Conservation (phyloP, 1,140 invertebrate genomes). For the Propsilocerus akamusi region DNA sequence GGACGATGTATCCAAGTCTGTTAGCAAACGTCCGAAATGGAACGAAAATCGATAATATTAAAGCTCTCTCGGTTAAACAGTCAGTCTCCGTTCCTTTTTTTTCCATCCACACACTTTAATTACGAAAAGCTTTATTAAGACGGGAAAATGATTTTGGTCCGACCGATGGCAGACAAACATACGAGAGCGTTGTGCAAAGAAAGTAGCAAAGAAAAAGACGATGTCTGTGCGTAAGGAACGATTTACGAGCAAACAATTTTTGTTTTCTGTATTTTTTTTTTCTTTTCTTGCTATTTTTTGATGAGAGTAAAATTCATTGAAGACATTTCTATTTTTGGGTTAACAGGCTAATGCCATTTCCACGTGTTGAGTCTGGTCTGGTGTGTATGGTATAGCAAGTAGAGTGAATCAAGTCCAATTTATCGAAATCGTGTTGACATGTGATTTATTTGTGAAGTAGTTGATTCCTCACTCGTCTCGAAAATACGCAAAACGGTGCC, state of each 20-base stretch:
- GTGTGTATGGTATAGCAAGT: not conserved
- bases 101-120: not conserved
- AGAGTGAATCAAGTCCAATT: not conserved
- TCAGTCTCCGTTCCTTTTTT: not conserved
- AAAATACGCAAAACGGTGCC: too few species aligned
- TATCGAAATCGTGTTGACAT: not conserved
- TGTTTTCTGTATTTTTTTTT: not conserved
- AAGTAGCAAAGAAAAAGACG: not conserved
- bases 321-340: constrained; percentile 4
- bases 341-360: not conserved
- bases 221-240: constrained; percentile 2
- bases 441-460: too few species aligned
- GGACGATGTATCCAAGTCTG: too few species aligned
- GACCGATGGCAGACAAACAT: not conserved
- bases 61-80: not conserved
- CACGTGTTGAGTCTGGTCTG: not conserved
- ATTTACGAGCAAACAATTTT: not conserved
- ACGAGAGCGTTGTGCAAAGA: not conserved
- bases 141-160: not conserved
- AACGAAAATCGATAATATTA: constrained; percentile 1
- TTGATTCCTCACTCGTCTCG: too few species aligned
- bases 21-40: not conserved
- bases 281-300: not conserved
- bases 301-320: not conserved
- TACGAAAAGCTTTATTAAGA: constrained; percentile 4